Evolutionary conservation across 92 coral and sea anemone species (phyloP), one percentile per base, ranked within the genome.

Genomic region (Heliopora coerulea): DNA sequence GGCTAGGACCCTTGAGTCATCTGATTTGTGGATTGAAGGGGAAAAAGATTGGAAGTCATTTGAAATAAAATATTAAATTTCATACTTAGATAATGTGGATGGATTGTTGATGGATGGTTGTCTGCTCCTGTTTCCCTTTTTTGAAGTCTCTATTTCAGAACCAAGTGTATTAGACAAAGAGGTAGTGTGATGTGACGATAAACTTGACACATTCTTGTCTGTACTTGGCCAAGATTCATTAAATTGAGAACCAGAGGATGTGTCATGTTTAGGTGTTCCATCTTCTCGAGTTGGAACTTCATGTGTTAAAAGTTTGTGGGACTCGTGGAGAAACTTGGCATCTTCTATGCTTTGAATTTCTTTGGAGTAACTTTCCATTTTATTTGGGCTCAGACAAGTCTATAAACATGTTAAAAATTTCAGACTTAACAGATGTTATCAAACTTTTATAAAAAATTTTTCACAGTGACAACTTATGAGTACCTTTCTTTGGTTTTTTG

Each of bases 141-240:
- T 70, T 19, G 72, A 83, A 79, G 49, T 80, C 81, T 66, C 74
- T 65, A 66, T 73, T 74, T 52, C 77, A 70, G 91, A 91, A n/a
- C n/a, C n/a, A 52, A 78, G 92, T 20, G 99, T 88, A 41, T 89
- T 83, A 1, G 86, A 83, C 40, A 80, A 62, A 31, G 74, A 78
- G 29, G 85, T 74, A 56, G 82, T 81, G 29, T 44, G 78, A n/a
- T 84, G 83, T 56, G 89, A 50, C 11, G 42, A 84, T 11, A 84
- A 79, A 49, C 81, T 62, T 28, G 87, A 85, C 8, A 86, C 61
- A 56, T 87, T 85, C 21, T 81, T 64, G 60, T 90, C 99, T 15
- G 99, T 90, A 57, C 99, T 95, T 10, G 96, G 99, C 99, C 99
- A 95, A 8, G 99, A 95, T 82, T 95, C 99, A 49, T 95, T 83